Conservation (phyloP, 2,888 invertebrate genomes). For the Synergus gifuensis region DNA sequence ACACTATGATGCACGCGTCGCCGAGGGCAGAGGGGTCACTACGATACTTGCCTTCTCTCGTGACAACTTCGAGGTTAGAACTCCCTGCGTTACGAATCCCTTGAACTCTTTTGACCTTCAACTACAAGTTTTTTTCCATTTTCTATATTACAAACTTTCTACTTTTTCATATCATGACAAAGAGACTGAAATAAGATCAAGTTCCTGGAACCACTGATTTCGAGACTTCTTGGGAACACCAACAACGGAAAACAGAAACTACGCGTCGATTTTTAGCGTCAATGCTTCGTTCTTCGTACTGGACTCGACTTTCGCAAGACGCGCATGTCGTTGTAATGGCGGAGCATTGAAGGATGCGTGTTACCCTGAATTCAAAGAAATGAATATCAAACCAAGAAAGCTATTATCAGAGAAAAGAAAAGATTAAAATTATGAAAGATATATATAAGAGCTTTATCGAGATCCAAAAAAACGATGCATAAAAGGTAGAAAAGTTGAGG, state of each 20-base stretch:
- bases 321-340: constrained; percentile 72
- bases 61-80: constrained; percentile 1
- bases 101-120: neutral
- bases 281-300: neutral
- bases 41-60: constrained; percentile 46
- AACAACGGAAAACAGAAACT: neutral
- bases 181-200: neutral
- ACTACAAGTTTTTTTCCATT: neutral
- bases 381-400: neutral
- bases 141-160: neutral
- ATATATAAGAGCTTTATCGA: neutral
- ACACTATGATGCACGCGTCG: constrained; percentile 37
- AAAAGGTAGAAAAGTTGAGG: neutral
- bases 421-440: neutral
- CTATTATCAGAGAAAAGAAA: neutral
- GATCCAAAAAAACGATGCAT: neutral
- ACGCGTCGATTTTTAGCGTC: neutral
- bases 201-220: neutral
- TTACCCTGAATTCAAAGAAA: neutral
- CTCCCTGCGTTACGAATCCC: constrained; percentile 14
- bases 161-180: neutral
- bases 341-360: constrained; percentile 52
- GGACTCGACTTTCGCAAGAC: constrained; percentile 65
- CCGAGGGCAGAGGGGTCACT: constrained; percentile 5
- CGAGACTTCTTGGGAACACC: neutral